These are phyloP conservation scores for Brevimyrus niger DNA, from an alignment of 2,113 vertebrate species.

Conservation along the genomic window DNA sequence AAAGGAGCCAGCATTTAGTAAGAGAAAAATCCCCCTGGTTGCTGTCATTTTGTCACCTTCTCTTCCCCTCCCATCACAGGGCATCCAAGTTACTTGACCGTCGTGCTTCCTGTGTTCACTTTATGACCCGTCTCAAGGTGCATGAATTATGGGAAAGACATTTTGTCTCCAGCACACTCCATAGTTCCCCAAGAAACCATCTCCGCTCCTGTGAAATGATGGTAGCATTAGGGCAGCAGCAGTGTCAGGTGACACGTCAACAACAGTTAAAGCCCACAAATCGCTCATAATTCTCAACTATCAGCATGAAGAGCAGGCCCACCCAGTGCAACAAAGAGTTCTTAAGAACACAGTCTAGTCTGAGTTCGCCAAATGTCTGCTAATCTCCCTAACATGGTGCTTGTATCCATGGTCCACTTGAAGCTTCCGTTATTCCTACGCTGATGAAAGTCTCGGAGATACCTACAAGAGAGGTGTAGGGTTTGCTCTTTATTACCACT, in stretches of 20 bases:
- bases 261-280: slow-evolving; percentile 18
- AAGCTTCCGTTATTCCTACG: slow-evolving; percentile 16
- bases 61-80: not conserved
- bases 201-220: slow-evolving; percentile 35
- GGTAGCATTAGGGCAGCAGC: slow-evolving; percentile 20
- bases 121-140: slow-evolving; percentile 13
- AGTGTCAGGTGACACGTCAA: slow-evolving; percentile 15
- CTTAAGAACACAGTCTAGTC: slow-evolving; percentile 32
- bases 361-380: slow-evolving; percentile 9
- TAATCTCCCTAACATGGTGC: slow-evolving; percentile 38
- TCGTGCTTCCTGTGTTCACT: not conserved
- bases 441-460: not conserved
- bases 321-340: slow-evolving; percentile 22
- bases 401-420: not conserved
- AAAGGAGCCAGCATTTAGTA: slow-evolving; percentile 39
- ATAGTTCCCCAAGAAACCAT: slow-evolving; percentile 33
- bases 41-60: not conserved
- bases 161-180: slow-evolving; percentile 30
- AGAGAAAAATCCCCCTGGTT: slow-evolving; percentile 15
- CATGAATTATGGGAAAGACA: slow-evolving; percentile 31
- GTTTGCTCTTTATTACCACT: not conserved
- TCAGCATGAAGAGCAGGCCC: slow-evolving; percentile 19
- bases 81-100: not conserved
- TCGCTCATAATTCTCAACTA: slow-evolving; percentile 31
- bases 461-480: not conserved